Evolutionary conservation across 2,888 invertebrate genomes (phyloP).

Genomic region (Mimas tiliae): DNA sequence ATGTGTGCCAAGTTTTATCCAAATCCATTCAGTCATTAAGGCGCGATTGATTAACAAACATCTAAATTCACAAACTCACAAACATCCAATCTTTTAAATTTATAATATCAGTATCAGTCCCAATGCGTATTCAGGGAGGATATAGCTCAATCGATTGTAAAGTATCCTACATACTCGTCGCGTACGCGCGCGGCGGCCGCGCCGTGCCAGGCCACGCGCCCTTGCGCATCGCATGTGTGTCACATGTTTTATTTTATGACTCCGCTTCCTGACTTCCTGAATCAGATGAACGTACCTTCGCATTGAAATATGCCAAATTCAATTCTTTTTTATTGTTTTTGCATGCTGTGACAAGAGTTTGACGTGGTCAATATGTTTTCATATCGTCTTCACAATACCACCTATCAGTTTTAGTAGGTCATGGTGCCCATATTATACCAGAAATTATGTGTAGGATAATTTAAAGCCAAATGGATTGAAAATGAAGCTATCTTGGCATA

Average conservation of each 20-base stretch:
- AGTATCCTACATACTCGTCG: neutral
- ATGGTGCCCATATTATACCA: too few species aligned
- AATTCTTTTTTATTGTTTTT: neutral
- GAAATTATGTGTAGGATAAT: neutral
- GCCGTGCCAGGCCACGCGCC: too few species aligned
- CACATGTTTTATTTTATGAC: conserved; percentile 10
- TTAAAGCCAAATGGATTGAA: neutral
- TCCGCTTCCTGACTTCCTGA: neutral
- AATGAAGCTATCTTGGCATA: neutral
- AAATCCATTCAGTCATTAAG: too few species aligned
- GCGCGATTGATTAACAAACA: too few species aligned
- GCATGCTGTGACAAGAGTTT: neutral
- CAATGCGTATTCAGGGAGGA: neutral
- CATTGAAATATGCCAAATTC: neutral
- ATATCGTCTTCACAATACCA: too few species aligned
- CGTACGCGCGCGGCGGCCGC: too few species aligned
- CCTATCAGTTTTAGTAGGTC: too few species aligned
- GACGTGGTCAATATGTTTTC: too few species aligned
- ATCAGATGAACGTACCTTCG: neutral
- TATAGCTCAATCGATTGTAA: neutral
- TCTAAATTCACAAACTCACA: too few species aligned
- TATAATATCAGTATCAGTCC: neutral
- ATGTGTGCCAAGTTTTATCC: too few species aligned
- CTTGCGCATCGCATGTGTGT: conserved; percentile 12
- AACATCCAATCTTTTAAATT: too few species aligned